These are phyloP conservation scores for Campylomormyrus tamandua DNA, from an alignment of 2,113 vertebrate genomes.

Conservation along the genomic window DNA sequence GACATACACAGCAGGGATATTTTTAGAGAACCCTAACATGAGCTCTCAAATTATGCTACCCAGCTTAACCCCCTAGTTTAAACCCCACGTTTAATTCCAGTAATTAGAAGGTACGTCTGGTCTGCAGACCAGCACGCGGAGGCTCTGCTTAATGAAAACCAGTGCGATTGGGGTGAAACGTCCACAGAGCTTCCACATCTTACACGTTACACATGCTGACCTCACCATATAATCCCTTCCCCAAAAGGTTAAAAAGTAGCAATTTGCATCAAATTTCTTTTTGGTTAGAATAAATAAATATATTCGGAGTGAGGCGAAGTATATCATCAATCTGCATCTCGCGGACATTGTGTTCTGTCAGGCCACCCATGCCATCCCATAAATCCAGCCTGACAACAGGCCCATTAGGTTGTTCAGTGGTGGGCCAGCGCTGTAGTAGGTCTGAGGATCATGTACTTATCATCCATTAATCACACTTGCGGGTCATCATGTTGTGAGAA, in stretches of 20 bases:
- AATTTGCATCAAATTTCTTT: constrained; percentile 57
- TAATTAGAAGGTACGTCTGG: constrained; percentile 76
- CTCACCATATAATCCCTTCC: constrained; percentile 62
- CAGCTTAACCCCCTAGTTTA: constrained; percentile 72
- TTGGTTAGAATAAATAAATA: constrained; percentile 51
- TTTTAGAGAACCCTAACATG: constrained; percentile 76
- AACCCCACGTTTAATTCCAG: constrained; percentile 77
- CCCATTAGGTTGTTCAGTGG: constrained; percentile 43
- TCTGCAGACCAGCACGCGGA: constrained; percentile 69
- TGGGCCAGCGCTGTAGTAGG: constrained; percentile 29
- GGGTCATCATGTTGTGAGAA: constrained; percentile 40
- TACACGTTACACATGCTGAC: constrained; percentile 64
- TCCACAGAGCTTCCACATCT: constrained; percentile 67
- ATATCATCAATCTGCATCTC: constrained; percentile 34
- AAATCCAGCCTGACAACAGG: constrained; percentile 47
- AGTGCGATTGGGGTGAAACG: constrained; percentile 70
- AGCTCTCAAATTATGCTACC: constrained; percentile 77
- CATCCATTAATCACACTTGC: constrained; percentile 49
- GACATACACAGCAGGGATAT: constrained; percentile 53
- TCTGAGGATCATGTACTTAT: constrained; percentile 46
- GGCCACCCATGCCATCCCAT: constrained; percentile 42
- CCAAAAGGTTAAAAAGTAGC: constrained; percentile 53
- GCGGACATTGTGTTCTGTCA: constrained; percentile 44
- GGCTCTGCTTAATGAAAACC: constrained; percentile 72
- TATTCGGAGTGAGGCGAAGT: constrained; percentile 34